Evolutionary conservation across 1,140 invertebrate species (phyloP).

Genomic region (Riptortus pedestris): DNA sequence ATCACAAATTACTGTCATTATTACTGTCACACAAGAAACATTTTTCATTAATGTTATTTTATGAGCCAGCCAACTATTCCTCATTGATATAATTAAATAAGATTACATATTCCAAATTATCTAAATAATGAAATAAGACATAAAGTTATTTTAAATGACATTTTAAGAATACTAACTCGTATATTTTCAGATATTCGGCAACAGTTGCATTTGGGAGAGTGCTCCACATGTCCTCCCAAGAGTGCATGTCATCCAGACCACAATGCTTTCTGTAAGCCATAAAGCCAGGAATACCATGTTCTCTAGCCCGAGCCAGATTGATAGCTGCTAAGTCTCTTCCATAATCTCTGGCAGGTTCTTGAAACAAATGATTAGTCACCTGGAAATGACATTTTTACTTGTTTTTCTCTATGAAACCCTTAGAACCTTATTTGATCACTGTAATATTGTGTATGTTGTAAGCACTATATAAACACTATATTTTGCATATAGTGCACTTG

Average conservation of each 20-base stretch:
- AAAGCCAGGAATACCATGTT: conserved; percentile 80
- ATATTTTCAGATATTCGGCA: conserved; percentile 30
- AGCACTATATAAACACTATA: no score
- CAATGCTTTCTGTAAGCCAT: conserved; percentile 78
- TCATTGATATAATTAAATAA: no score
- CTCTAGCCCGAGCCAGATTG: conserved; percentile 69
- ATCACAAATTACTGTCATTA: no score
- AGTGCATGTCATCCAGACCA: conserved; percentile 44
- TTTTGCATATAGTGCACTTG: no score
- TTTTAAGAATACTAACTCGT: conserved; percentile 26
- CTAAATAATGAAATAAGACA: neutral
- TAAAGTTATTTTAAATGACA: neutral
- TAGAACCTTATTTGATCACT: no score
- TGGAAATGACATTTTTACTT: no score
- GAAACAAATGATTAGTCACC: conserved; percentile 77
- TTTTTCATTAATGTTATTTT: no score
- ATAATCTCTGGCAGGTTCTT: conserved; percentile 68
- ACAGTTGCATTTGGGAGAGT: conserved; percentile 31
- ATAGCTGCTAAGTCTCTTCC: conserved; percentile 74
- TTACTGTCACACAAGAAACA: no score
- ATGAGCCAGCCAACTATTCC: no score
- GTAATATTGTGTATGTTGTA: no score
- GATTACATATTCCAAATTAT: no score
- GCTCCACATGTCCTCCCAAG: conserved; percentile 32
- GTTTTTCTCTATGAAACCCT: no score